Base-by-base conservation (phyloP, 2,888 invertebrate genomes). In the Nymphalis polychloros region DNA sequence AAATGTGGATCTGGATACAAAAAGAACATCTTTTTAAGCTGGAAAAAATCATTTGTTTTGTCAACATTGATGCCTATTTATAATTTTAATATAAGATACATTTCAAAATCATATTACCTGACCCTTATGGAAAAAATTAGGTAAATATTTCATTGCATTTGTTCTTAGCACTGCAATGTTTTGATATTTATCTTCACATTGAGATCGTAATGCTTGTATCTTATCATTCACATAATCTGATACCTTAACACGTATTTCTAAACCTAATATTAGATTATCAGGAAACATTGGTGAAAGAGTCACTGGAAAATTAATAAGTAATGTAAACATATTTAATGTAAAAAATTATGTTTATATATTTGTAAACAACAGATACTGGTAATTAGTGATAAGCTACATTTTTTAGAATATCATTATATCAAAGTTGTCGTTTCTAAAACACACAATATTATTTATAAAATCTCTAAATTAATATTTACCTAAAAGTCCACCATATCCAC, bases 1-100 rank as follows among this genome's bases (percentile, higher is more conserved):
- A 99, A 99, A 92, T 99, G 99, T 46, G 99, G 99, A 92, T 99
- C 99, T 31, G 99, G 99, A 88, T 98, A 99, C 20, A 99, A 92
- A 88, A 99, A 99, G 88, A 99, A 99, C 96, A 99, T 97, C 91
- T 99, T 99, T 72, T 95, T 95, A 55, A 99, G 90, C 96, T 98
- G 92, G 75, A 94, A 94, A 59, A 68, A 76, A 49, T 61, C 19
- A 68, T 57, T 52, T 52, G 0, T 13, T 41, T 13, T 0, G 41
- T 41, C 41, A 41, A 41, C 4, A 13, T 41, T 41, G 13, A 13
- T 41, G 13, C 16, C 19, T 10, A 19, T 27, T 10, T 5, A n/a
- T 19, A 1, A n/a, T n/a, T 49, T 16, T 31, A 46, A 50, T 17
- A 41, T 20, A 19, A 19, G 35, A 19, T 20, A 48, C n/a, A 53